phyloP scores from a whole-genome alignment of 2,113 vertebrate genomes.

The Cacatua alba region DNA sequence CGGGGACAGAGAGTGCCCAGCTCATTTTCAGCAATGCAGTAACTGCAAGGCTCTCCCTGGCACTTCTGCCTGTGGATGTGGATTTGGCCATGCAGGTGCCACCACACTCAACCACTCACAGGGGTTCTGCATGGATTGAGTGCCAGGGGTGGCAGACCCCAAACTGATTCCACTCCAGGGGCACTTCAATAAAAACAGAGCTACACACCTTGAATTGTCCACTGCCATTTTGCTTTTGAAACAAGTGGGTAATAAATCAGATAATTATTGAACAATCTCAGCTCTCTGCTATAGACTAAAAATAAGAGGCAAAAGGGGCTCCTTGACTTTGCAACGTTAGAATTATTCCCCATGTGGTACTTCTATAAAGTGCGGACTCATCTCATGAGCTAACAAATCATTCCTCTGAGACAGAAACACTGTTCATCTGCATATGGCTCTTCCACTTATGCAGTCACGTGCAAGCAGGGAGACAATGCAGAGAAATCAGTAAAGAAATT shows the following conservation, averaged over 20 bases:
- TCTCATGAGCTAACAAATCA: not conserved
- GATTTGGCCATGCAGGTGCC: constrained; percentile 59
- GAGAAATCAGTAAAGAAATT: not conserved
- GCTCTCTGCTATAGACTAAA: not conserved
- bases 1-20: constrained; percentile 50
- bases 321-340: not conserved
- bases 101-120: not conserved
- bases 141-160: constrained; percentile 26
- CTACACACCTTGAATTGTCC: not conserved
- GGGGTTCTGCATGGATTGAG: not conserved
- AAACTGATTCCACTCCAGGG: not conserved
- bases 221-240: not conserved
- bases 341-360: not conserved
- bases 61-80: constrained; percentile 41
- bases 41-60: constrained; percentile 49
- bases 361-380: not conserved
- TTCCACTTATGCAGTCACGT: rapidly evolving
- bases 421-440: not conserved
- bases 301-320: not conserved
- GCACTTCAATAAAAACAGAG: not conserved
- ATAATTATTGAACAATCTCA: not conserved
- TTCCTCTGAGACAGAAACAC: not conserved
- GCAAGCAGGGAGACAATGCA: rapidly evolving
- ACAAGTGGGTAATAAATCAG: not conserved
- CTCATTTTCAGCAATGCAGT: constrained; percentile 56